phyloP scores from a whole-genome alignment of 2,113 vertebrate genomes.

The Pterocles orientalis region DNA sequence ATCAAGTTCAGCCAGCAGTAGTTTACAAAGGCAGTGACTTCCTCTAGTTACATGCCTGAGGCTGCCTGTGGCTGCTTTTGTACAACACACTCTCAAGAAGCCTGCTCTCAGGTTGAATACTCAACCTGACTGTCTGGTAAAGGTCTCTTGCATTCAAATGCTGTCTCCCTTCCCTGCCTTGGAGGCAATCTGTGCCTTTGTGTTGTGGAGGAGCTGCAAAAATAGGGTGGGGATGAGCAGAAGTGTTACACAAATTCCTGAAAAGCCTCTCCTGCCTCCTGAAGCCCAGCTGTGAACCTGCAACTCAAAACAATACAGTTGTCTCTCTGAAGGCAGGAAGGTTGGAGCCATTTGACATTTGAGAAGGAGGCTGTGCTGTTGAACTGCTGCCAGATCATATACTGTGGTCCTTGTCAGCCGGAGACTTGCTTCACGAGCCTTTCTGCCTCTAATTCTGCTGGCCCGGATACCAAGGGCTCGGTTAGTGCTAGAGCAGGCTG shows the following conservation, averaged over 20 bases:
- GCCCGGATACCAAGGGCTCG: neutral
- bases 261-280: neutral
- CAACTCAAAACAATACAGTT: neutral
- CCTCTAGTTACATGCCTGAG: neutral
- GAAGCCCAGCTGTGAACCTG: neutral
- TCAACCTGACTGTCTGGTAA: neutral
- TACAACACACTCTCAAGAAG: neutral
- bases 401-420: neutral
- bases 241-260: neutral
- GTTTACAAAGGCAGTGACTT: neutral
- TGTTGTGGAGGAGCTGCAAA: neutral
- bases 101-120: neutral
- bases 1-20: neutral
- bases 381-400: neutral
- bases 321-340: neutral
- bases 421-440: neutral
- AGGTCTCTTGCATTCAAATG: neutral
- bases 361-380: neutral
- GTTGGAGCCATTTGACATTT: neutral
- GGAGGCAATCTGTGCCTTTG: neutral
- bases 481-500: neutral
- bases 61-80: neutral
- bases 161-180: neutral
- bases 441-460: neutral
- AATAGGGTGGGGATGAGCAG: neutral